Percentiles rank a stretch among this genome's conserved stretches.
phyloP scores from a whole-genome alignment of 2,113 vertebrate genomes.

The Chrysochloris asiatica region DNA sequence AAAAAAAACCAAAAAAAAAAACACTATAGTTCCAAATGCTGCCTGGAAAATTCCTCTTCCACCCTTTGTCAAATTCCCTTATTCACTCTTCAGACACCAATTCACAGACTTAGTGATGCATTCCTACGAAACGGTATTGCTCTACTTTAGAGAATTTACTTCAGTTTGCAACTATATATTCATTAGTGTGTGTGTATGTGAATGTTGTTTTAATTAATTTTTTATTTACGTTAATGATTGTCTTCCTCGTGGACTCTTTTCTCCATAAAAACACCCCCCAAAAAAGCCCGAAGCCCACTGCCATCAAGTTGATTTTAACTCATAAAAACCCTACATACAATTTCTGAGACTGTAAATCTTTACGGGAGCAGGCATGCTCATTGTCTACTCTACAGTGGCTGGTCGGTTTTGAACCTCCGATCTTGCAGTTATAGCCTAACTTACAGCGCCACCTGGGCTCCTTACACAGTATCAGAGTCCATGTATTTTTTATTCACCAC shows the following conservation, averaged over 20 bases:
- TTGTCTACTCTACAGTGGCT: no score
- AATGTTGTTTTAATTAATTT: not conserved
- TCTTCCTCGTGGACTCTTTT: not conserved
- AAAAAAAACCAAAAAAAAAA: no score
- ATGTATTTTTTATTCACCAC: not conserved
- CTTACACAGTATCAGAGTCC: not conserved
- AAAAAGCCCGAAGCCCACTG: no score
- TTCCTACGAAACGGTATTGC: not conserved
- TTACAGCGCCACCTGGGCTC: no score
- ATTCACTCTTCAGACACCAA: not conserved
- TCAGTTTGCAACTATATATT: not conserved
- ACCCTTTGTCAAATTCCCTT: not conserved
- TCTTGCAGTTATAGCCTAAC: no score
- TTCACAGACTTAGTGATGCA: no score
- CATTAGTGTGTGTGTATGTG: not conserved
- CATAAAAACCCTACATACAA: no score
- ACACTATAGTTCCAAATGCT: not conserved
- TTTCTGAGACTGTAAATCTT: no score
- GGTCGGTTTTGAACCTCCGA: no score
- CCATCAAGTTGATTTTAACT: no score
- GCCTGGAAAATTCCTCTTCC: not conserved
- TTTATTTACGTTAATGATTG: not conserved
- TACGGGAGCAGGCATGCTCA: no score
- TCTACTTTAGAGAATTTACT: not conserved
- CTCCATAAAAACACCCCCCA: no score